phyloP scores from a whole-genome alignment of 2,113 vertebrate species.

The Nibea coibor region DNA sequence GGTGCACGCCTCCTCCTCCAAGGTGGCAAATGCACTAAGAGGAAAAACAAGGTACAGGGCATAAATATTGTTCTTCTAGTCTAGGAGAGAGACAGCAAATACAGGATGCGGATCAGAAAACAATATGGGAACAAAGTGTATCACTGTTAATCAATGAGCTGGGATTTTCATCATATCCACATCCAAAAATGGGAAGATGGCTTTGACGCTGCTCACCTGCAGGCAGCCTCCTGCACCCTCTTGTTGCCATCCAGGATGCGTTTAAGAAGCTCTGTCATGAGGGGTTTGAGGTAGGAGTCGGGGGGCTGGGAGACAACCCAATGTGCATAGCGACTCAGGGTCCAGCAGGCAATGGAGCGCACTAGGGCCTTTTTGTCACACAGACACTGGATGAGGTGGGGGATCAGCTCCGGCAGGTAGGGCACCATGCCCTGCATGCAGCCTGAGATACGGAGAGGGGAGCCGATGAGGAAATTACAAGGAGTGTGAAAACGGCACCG shows the following conservation, averaged over 20 bases:
- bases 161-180: constrained; percentile 74
- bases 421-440: constrained; percentile 98
- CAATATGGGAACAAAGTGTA: constrained; percentile 73
- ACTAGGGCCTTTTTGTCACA: constrained; percentile 94
- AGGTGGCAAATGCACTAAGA: constrained; percentile 92
- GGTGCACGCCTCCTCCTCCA: constrained; percentile 96
- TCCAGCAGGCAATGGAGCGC: constrained; percentile 96
- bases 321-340: constrained; percentile 96
- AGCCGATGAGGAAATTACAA: background rate
- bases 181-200: fast-evolving
- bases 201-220: constrained; percentile 84
- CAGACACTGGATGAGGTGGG: constrained; percentile 92
- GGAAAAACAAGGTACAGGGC: background rate
- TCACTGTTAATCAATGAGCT: constrained; percentile 76
- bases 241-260: constrained; percentile 96
- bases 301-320: constrained; percentile 97
- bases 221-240: constrained; percentile 94
- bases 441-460: constrained; percentile 75
- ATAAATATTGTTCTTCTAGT: background rate
- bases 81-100: background rate
- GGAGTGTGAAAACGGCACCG: background rate
- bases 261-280: constrained; percentile 96
- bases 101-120: constrained; percentile 62
- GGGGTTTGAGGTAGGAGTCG: constrained; percentile 93
- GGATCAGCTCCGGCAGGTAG: constrained; percentile 94